Percentiles rank a stretch among this genome's conserved stretches.
These are phyloP conservation scores for Sebastes flavidus DNA, from an alignment of 2,797 vertebrate species.

Conservation along the genomic window DNA sequence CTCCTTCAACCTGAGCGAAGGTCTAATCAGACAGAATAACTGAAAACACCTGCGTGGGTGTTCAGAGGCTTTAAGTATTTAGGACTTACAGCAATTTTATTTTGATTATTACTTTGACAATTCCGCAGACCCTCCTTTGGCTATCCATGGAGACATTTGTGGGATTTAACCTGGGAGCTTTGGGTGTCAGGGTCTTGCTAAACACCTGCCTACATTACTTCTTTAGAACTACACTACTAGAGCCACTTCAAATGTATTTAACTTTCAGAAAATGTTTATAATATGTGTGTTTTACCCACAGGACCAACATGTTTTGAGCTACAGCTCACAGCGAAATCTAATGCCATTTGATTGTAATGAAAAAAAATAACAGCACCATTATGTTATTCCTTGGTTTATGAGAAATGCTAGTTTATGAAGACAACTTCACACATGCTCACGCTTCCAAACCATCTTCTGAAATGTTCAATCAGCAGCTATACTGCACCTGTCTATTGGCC, in stretches of 20 bases:
- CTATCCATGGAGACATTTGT: not conserved
- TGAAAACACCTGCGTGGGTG: too few species aligned
- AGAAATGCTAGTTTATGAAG: not conserved
- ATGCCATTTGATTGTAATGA: not conserved
- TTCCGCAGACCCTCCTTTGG: not conserved
- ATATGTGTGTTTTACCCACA: not conserved
- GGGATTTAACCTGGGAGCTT: not conserved
- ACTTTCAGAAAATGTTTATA: not conserved
- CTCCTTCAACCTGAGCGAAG: too few species aligned
- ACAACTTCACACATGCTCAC: not conserved
- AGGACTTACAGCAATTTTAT: not conserved
- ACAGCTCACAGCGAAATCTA: not conserved
- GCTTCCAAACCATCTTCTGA: not conserved
- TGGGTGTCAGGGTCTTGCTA: not conserved
- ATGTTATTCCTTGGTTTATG: not conserved
- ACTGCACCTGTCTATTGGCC: conserved; percentile 89
- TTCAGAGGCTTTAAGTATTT: not conserved
- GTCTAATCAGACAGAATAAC: too few species aligned
- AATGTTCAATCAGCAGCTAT: not conserved
- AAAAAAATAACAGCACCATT: not conserved
- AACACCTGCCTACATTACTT: not conserved
- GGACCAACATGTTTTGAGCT: not conserved
- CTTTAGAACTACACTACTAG: not conserved
- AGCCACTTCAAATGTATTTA: not conserved
- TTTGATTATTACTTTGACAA: not conserved